phyloP scores from a whole-genome alignment of 2,888 invertebrate species.

The Icerya purchasi region DNA sequence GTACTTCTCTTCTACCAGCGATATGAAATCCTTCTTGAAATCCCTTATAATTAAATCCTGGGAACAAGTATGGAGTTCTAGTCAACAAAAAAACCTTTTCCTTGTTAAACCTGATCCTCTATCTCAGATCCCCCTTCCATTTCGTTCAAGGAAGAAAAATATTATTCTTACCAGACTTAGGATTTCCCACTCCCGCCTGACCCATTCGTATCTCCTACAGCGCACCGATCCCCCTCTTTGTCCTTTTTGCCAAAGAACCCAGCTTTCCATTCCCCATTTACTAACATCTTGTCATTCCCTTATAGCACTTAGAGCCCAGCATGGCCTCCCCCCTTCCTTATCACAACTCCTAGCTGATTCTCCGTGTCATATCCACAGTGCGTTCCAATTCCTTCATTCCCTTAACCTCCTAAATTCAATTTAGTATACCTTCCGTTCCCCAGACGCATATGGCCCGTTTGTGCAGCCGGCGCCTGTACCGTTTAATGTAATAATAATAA shows the following conservation, averaged over 20 bases:
- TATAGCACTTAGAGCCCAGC: neutral
- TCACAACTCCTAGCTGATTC: neutral
- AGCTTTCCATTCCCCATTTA: neutral
- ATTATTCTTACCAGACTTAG: neutral
- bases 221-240: neutral
- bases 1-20: neutral
- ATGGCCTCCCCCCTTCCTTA: neutral
- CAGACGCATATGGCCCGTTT: neutral
- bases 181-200: neutral
- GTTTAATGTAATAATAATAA: neutral
- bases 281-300: neutral
- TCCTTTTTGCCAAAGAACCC: neutral
- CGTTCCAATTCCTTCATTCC: neutral
- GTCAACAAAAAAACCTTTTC: neutral
- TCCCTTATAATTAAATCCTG: neutral
- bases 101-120: neutral
- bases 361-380: neutral
- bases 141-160: neutral
- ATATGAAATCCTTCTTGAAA: neutral
- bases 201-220: neutral
- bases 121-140: neutral
- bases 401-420: neutral
- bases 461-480: neutral
- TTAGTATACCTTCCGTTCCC: neutral
- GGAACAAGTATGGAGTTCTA: neutral